Evolutionary conservation across 2,797 vertebrate species (phyloP), one percentile per base, ranked within the genome.

Genomic region (Danio aesculapii): DNA sequence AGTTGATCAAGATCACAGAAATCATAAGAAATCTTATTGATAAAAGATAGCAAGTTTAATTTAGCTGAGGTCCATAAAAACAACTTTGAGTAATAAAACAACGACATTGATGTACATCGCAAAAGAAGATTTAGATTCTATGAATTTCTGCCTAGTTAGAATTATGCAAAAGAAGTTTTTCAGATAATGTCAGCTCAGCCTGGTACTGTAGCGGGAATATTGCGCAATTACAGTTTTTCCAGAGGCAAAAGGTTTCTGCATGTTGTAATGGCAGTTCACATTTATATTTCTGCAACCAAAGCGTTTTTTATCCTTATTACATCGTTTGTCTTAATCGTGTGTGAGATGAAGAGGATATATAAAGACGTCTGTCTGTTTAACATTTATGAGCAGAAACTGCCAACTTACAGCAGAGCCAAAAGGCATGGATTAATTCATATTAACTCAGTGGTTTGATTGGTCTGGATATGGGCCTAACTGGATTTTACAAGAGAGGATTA

Each of bases 381-480:
- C 75, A 84, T 83, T 84, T 79, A 86, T 79, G 61, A 76, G 75
- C 61, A 49, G 49, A 84, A 84, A 77, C 62, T 77, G 63, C 49
- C 19, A 59, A 61, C 81, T 61, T 61, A 41, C 63, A 59, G 52
- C 30, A 17, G 78, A 81, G 59, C 78, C 75, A 78, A 41, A 77
- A 30, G 55, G 75, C 82, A 79, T 66, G 71, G 66, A 77, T 86
- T 83, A 47, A 81, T 85, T 85, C 78, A 76, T 67, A 62, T 83
- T 71, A 84, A 83, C 63, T 83, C 72, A 61, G 74, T 59, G 71
- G 41, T 76, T 76, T 61, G 68, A 86, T 69, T 41, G 49, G 58
- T 41, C 21, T 71, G 55, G 57, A 75, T 72, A 50, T 70, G 41
- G n/a, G 19, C 68, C 63, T 74, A 61, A 78, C 11, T 59, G 71